Evolutionary conservation across 2,797 vertebrate species (phyloP).

Genomic region (Sarcophilus harrisii): DNA sequence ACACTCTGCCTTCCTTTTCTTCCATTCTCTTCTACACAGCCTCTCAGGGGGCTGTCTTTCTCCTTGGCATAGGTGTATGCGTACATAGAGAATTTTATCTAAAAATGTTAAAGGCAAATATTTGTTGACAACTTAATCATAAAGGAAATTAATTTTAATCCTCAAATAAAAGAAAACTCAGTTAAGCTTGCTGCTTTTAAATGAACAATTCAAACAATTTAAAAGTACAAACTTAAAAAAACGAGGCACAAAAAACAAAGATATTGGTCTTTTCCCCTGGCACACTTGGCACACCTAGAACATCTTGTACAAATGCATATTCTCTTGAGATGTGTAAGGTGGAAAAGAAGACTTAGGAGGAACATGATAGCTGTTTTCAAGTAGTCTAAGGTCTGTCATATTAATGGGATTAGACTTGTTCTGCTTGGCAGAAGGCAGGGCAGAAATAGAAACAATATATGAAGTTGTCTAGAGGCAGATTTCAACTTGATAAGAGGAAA

Average conservation of each 20-base stretch:
- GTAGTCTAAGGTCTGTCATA: not conserved
- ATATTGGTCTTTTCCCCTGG: not conserved
- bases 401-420: conserved; percentile 3
- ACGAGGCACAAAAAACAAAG: not conserved
- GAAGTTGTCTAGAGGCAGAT: conserved; percentile 4
- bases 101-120: not conserved
- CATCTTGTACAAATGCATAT: not conserved
- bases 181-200: not conserved
- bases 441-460: conserved; percentile 5
- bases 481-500: conserved; percentile 3
- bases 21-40: not conserved
- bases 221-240: not conserved
- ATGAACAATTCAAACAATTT: not conserved
- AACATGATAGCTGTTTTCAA: not conserved
- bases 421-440: not conserved
- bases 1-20: not conserved
- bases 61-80: not conserved
- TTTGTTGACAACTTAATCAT: not conserved
- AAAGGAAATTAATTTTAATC: not conserved
- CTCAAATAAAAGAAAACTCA: not conserved
- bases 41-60: not conserved
- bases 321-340: not conserved
- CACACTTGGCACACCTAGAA: not conserved
- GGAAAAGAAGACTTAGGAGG: not conserved
- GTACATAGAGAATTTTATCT: not conserved